Conservation (phyloP, 2,888 invertebrate genomes). For the Temnothorax unifasciatus region DNA sequence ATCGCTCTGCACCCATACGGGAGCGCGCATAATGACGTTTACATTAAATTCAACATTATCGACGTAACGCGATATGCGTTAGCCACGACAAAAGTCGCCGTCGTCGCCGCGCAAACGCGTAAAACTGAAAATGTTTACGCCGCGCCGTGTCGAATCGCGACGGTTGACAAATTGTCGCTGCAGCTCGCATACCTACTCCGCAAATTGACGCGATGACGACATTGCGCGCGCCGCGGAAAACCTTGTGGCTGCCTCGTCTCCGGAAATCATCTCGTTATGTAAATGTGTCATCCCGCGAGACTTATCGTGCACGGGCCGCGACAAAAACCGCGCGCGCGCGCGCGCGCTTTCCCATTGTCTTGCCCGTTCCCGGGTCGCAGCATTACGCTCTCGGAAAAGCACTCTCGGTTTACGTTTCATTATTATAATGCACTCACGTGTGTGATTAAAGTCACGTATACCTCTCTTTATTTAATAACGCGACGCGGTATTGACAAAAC, state of each 20-base stretch:
- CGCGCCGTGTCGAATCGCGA: background rate
- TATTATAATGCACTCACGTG: constrained; percentile 26
- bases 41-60: constrained; percentile 39
- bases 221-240: background rate
- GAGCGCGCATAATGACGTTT: constrained; percentile 6
- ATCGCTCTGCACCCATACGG: constrained; percentile 10
- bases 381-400: background rate
- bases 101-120: background rate
- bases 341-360: constrained; percentile 26
- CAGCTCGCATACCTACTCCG: background rate
- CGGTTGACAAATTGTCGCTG: background rate
- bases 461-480: constrained; percentile 25
- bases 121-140: constrained; percentile 16
- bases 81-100: background rate
- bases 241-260: constrained; percentile 6
- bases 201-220: constrained; percentile 19
- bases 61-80: constrained; percentile 23
- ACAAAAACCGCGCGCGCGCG: background rate
- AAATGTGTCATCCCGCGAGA: constrained; percentile 48
- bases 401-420: constrained; percentile 29
- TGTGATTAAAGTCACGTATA: constrained; percentile 37
- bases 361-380: no score
- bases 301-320: background rate
- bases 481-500: background rate
- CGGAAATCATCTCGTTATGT: constrained; percentile 44